phyloP scores from a whole-genome alignment of 1,140 invertebrate genomes.

The Teleopsis dalmanni region DNA sequence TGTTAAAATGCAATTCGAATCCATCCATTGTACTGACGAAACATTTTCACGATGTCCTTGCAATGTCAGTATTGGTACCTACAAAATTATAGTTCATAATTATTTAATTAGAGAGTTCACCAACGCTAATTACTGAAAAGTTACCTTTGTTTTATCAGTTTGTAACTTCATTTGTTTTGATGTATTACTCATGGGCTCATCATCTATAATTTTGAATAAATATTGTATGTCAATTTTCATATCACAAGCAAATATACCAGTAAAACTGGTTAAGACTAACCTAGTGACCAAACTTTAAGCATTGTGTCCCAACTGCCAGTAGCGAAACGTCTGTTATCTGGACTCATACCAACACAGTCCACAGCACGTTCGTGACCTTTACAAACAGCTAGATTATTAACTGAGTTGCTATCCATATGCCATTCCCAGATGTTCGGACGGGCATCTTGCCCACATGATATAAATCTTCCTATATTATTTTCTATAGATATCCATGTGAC shows the following conservation, averaged over 20 bases:
- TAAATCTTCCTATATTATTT: conserved; percentile 60
- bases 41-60: conserved; percentile 89
- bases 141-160: conserved; percentile 48
- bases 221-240: too few relatives aligned
- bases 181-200: too few relatives aligned
- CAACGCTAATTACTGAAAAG: too few relatives aligned
- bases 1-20: conserved; percentile 65
- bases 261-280: too few relatives aligned
- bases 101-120: too few relatives aligned
- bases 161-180: too few relatives aligned
- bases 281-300: conserved; percentile 70
- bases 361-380: conserved; percentile 83
- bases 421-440: conserved; percentile 86
- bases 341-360: conserved; percentile 72
- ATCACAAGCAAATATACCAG: too few relatives aligned
- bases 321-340: conserved; percentile 61
- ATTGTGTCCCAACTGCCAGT: conserved; percentile 88
- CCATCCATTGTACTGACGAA: conserved; percentile 76
- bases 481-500: conserved; percentile 74
- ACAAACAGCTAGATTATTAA: conserved; percentile 72
- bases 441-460: conserved; percentile 89
- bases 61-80: conserved; percentile 81
- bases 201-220: too few relatives aligned
- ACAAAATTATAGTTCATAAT: conserved; percentile 12
- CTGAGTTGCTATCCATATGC: conserved; percentile 66